Evolutionary conservation across 1,140 invertebrate species (phyloP).

Genomic region (Drosophila albomicans): DNA sequence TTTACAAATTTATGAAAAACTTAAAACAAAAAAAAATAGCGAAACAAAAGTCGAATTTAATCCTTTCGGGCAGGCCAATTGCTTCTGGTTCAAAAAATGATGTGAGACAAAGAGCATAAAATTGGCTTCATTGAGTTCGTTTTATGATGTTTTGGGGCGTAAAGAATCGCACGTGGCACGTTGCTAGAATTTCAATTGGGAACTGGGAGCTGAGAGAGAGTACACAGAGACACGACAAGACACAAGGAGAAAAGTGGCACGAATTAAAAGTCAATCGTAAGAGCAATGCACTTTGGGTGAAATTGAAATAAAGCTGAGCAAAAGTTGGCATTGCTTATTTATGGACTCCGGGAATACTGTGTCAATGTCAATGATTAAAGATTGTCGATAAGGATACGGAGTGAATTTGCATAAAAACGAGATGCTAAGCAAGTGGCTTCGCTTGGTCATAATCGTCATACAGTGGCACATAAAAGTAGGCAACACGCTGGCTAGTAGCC

Average conservation of each 20-base stretch:
- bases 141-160: neutral
- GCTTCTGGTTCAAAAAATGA: neutral
- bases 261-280: constrained; percentile 4
- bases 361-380: constrained; percentile 6
- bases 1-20: neutral
- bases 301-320: constrained; percentile 5
- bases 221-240: no score
- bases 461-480: constrained; percentile 54
- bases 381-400: neutral
- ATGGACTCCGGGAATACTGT: constrained; percentile 3
- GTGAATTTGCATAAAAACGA: constrained; percentile 11
- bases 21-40: neutral
- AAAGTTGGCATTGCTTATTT: neutral
- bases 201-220: neutral
- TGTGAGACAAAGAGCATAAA: constrained; percentile 1
- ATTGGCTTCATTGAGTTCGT: neutral
- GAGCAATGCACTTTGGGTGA: constrained; percentile 5
- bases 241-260: neutral
- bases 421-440: neutral
- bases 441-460: constrained; percentile 36
- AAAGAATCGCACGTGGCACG: constrained; percentile 3
- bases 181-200: constrained; percentile 11
- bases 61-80: neutral
- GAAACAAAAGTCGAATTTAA: neutral
- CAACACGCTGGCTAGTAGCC: constrained; percentile 9